Percentiles rank a stretch among this genome's conserved stretches.
These are phyloP conservation scores for Abrostola triplasia DNA, from an alignment of 2,888 invertebrate species.

Conservation along the genomic window DNA sequence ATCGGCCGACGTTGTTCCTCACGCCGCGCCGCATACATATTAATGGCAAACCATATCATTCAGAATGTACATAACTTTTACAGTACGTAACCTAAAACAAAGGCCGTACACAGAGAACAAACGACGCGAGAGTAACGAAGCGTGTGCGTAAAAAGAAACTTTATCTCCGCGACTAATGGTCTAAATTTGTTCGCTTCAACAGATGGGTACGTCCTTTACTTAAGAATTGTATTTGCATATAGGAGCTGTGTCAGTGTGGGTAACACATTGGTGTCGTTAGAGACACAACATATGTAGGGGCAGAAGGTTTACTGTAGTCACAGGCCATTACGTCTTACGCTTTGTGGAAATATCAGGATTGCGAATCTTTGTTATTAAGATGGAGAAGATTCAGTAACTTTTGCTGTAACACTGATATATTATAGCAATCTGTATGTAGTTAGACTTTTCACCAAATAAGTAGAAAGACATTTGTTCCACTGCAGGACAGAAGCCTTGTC, in stretches of 20 bases:
- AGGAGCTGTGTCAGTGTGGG: conserved; percentile 21
- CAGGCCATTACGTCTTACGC: neutral
- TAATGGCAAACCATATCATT: conserved; percentile 34
- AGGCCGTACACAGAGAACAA: conserved; percentile 11
- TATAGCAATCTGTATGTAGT: too few relatives aligned
- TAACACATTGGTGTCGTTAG: conserved; percentile 22
- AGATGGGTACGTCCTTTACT: conserved; percentile 5
- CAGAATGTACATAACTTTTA: conserved; percentile 14
- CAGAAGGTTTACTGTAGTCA: neutral
- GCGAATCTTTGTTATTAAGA: neutral
- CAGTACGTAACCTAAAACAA: conserved; percentile 22
- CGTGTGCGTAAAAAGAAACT: conserved; percentile 36
- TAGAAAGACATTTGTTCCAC: too few relatives aligned
- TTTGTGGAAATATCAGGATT: neutral
- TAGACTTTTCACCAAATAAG: too few relatives aligned
- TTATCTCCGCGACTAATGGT: conserved; percentile 37
- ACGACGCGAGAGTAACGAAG: conserved; percentile 19
- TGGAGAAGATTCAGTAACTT: too few relatives aligned
- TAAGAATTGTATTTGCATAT: conserved; percentile 32
- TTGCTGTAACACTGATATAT: too few relatives aligned
- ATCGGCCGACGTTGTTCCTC: conserved; percentile 35
- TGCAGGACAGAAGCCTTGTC: too few relatives aligned
- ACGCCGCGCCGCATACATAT: conserved; percentile 50
- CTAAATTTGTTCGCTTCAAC: conserved; percentile 27
- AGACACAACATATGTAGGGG: neutral